Evolutionary conservation across 2,888 invertebrate genomes (phyloP), one percentile per base, ranked within the genome.

Genomic region (Eupithecia vulgata): DNA sequence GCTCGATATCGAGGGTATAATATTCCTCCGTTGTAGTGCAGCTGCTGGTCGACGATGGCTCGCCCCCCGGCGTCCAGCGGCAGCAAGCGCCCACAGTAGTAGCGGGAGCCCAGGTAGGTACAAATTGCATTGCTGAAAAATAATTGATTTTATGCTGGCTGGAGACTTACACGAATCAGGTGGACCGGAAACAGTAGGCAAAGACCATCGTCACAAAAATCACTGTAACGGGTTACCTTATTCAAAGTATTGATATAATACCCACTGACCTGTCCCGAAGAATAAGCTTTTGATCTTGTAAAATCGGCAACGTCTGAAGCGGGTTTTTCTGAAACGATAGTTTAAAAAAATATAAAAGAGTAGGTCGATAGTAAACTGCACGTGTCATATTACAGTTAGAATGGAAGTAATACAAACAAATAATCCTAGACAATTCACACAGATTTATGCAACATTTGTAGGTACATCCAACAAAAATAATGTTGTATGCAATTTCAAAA

Each of bases 261-360:
- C 48, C 8, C 5, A 57, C 74, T 40, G 95, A 96, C 85, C 96
- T 96, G 84, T 97, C 96, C 84, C 91, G 92, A 62, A 97, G 83
- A 59, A 93, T 87, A 65, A 95, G 92, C 59, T 95, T 95, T 71
- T 95, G 94, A 80, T 96, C 96, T 77, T 95, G 93, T 75, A 96
- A 86, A 62, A 96, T 95, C 25, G 97, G 97, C 77, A 96, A 91
- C 3, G 96, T 95, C 82, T 95, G 95, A 76, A 95, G 94, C 12
- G 96, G 96, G 86, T 96, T 96, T 87, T 96, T 91, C 96, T 95
- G 90, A 57, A 88, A 87, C 77, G 82, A 48, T 21, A 45, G 30
- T 7, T n/a, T n/a, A 57, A 5, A 45, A 45, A 67, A 52, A 15
- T 42, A 21, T 30, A 30, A n/a, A n/a, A n/a, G n/a, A n/a, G n/a